Evolutionary conservation across 2,888 invertebrate species (phyloP).

Genomic region (Seira musarum): DNA sequence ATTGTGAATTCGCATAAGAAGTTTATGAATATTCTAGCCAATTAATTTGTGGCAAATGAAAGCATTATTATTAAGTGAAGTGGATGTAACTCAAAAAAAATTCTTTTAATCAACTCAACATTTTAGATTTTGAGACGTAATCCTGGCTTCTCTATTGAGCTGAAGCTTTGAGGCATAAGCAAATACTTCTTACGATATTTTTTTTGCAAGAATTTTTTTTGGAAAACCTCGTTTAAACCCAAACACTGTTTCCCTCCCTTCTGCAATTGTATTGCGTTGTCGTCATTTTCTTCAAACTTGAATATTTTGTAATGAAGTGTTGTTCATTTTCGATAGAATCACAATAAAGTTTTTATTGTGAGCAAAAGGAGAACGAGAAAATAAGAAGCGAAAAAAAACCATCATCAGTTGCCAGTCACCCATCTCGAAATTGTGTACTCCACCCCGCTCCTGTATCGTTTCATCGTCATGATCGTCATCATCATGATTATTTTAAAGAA

Average conservation of each 20-base stretch:
- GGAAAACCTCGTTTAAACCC: constrained; percentile 10
- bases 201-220: constrained; percentile 12
- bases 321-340: constrained; percentile 28
- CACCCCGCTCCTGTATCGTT: constrained; percentile 55
- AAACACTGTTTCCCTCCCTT: neutral
- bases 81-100: neutral
- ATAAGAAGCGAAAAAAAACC: constrained; percentile 35
- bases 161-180: neutral
- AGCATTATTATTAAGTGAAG: neutral
- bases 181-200: neutral
- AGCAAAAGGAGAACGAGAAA: constrained; percentile 30
- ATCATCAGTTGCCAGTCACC: constrained; percentile 55
- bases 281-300: constrained; percentile 27
- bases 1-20: too few species aligned
- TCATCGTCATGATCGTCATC: constrained; percentile 17
- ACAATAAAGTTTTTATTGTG: constrained; percentile 58
- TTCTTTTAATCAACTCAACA: neutral
- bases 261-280: neutral
- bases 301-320: constrained; percentile 20
- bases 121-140: neutral
- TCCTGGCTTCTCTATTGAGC: neutral
- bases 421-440: constrained; percentile 48
- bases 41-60: neutral
- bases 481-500: constrained; percentile 28
- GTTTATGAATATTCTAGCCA: neutral